phyloP scores from a whole-genome alignment of 2,888 invertebrate genomes.

The Teinopalpus imperialis region DNA sequence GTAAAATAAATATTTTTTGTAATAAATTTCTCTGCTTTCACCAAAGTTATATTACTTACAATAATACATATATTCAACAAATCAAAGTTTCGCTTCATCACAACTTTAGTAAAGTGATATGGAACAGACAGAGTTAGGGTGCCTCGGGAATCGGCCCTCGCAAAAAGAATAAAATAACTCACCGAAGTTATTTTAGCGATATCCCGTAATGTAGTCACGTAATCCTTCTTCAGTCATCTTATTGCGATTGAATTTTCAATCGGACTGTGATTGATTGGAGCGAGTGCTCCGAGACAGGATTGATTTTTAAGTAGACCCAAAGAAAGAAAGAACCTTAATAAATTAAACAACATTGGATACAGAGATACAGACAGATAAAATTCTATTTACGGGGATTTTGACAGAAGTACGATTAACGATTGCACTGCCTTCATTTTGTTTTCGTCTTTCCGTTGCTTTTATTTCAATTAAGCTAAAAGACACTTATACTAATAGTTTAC shows the following conservation, averaged over 20 bases:
- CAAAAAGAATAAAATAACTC: slow-evolving; percentile 33
- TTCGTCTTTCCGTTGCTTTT: slow-evolving; percentile 36
- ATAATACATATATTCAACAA: slow-evolving; percentile 21
- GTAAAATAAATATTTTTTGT: no score
- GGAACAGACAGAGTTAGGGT: slow-evolving; percentile 13
- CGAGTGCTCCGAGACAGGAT: slow-evolving; percentile 57
- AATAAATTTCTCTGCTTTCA: not conserved
- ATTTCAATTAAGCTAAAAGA: slow-evolving; percentile 29
- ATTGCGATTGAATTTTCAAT: slow-evolving; percentile 74
- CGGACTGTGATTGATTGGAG: slow-evolving; percentile 74
- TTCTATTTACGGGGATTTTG: slow-evolving; percentile 58
- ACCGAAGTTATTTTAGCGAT: slow-evolving; percentile 42
- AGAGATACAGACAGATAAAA: slow-evolving; percentile 61
- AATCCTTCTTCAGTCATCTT: slow-evolving; percentile 69
- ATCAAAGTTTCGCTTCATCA: slow-evolving; percentile 25
- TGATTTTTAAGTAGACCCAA: slow-evolving; percentile 71
- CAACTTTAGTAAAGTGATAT: slow-evolving; percentile 23
- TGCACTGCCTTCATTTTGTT: slow-evolving; percentile 37
- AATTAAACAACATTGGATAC: slow-evolving; percentile 64
- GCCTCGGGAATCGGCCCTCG: slow-evolving; percentile 15
- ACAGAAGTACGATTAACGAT: slow-evolving; percentile 53
- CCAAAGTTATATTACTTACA: slow-evolving; percentile 8
- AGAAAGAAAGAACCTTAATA: slow-evolving; percentile 64
- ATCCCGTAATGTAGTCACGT: slow-evolving; percentile 65
- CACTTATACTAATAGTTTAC: slow-evolving; percentile 7